Evolutionary conservation across 2,888 invertebrate genomes (phyloP).

Genomic region (Meteorus colon): DNA sequence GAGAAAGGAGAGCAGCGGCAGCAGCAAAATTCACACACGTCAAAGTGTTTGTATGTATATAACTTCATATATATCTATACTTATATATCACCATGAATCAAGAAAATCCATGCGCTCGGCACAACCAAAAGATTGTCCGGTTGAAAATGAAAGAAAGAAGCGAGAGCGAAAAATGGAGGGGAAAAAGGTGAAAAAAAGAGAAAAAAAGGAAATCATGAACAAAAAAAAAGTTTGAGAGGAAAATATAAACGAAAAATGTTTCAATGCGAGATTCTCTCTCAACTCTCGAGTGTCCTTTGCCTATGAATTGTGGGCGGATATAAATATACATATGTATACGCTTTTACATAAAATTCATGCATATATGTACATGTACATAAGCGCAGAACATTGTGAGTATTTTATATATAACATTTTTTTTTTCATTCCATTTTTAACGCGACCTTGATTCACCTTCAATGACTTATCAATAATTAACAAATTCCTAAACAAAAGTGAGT

Average conservation of each 20-base stretch:
- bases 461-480: slow-evolving; percentile 40
- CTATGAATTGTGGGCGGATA: slow-evolving; percentile 33
- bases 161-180: background rate
- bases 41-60: background rate
- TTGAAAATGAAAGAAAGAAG: slow-evolving; percentile 35
- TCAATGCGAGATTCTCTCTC: slow-evolving; percentile 21
- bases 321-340: slow-evolving; percentile 28
- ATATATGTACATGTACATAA: slow-evolving; percentile 20
- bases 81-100: slow-evolving; percentile 28
- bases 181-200: slow-evolving; percentile 12
- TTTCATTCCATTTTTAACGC: slow-evolving; percentile 32
- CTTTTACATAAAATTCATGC: background rate
- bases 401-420: slow-evolving; percentile 18
- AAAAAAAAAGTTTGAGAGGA: slow-evolving; percentile 22
- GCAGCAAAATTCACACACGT: background rate
- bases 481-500: slow-evolving; percentile 39
- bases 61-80: background rate
- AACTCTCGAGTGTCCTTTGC: slow-evolving; percentile 33
- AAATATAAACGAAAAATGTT: slow-evolving; percentile 26
- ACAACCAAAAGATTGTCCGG: slow-evolving; percentile 37
- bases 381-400: background rate
- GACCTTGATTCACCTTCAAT: slow-evolving; percentile 44
- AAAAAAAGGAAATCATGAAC: slow-evolving; percentile 17
- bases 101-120: slow-evolving; percentile 37
- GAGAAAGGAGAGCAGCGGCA: slow-evolving; percentile 4